Evolutionary conservation across 2,797 vertebrate species (phyloP), one percentile per base, ranked within the genome.

Genomic region (Cyprinodon diabolis): DNA sequence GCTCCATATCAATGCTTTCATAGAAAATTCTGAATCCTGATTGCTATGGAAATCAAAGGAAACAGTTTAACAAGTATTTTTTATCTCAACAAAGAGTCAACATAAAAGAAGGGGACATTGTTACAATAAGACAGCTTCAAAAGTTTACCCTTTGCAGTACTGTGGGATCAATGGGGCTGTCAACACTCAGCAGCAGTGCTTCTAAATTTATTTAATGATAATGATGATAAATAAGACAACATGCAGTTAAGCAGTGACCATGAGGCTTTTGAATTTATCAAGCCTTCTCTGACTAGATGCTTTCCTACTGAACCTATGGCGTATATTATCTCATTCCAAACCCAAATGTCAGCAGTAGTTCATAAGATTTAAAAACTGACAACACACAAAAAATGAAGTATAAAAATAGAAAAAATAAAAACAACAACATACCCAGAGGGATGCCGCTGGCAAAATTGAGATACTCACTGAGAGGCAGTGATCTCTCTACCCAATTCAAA

Each of bases 201-300:
- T 66, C 56, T 74, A 55, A 66, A 57, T 76, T 68, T 43, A 48
- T 76, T 23, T 70, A 75, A 78, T 76, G 77, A 70, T 62, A 68
- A 69, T 49, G 30, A 68, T 23, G 68, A 73, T 14, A 70, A 72
- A 52, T 65, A 72, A 60, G 66, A 73, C 66, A 70, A 80, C 75
- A 68, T 68, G 51, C 71, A 69, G 65, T 69, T 76, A 73, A 21
- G 47, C 49, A 72, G 75, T 6, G 5, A 86, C 62, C 52, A 57
- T 68, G 14, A 62, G 68, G 70, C 48, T 74, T 75, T 78, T 58
- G 56, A 55, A 78, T 77, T 79, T 55, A 72, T 89, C 74, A 74
- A 75, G 57, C 37, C 51, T 67, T 52, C 35, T 73, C 12, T 66
- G 37, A 66, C 15, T 69, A 30, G 71, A 67, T 66, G 21, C 65